Evolutionary conservation across 1,140 invertebrate genomes (phyloP), one percentile per base, ranked within the genome.

Genomic region (Rhysida immarginata): DNA sequence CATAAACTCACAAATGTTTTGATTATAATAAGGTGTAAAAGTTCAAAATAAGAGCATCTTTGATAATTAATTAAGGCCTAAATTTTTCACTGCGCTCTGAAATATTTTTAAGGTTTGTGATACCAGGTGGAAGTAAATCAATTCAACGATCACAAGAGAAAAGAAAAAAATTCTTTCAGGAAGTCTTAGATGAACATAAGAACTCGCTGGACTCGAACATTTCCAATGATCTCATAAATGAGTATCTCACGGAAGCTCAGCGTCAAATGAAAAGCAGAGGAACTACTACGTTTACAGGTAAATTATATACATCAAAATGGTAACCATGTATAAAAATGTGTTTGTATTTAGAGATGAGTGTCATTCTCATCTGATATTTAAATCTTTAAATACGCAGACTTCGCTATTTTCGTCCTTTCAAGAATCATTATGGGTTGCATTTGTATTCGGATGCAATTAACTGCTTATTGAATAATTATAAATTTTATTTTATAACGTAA

Each of bases 121-220:
- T 35, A 5, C 5, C 5, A 5, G 16, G 5, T 35, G 29, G 29
- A 35, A 35, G 16, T 16, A 35, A 35, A 35, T 8, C 5, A 8
- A 35, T 35, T 16, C 5, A 63, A 45, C 27, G 81, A 64, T 92
- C 92, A 68, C 80, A 84, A 0, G 74, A 73, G 44, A 87, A 91
- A 69, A 90, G 90, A 80, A 81, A 81, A 27, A 70, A 75, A 5
- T 92, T 90, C 68, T 86, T 90, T 64, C 82, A 84, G 71, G 79
- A 83, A 57, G 81, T 85, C 21, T 83, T 91, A 55, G 81, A 89
- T 46, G 77, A 86, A 45, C 87, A 92, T 65, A 77, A 80, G 27
- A 71, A 71, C 16, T 82, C 81, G 26, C 85, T 89, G 60, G 81
- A 91, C 66, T 70, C 79, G 0, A 72, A 76, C 48, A 83, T 84